Base-by-base conservation (phyloP, 2,797 vertebrate genomes). In the Alca torda region DNA sequence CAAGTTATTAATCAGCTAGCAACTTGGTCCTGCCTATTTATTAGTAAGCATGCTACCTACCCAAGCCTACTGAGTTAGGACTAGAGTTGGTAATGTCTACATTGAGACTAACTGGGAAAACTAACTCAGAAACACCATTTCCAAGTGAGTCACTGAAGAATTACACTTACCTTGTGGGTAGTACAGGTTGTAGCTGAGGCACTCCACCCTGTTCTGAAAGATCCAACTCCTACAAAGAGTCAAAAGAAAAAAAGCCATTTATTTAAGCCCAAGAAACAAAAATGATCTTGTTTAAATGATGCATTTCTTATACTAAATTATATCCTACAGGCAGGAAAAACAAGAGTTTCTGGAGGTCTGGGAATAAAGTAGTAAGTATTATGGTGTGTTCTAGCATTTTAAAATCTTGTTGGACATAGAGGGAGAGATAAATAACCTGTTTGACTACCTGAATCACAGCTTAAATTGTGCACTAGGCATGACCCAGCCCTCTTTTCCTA, bases 111-210 rank as follows among this genome's bases (percentile, higher is more conserved):
- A 81, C 33, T 41, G 73, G 23, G 45, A 26, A 89, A 84, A 75
- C 67, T 51, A 82, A 53, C 17, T 73, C 33, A 79, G 70, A 70
- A 95, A 64, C 48, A 60, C 4, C 26, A 59, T 16, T 75, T 93
- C 12, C 31, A 61, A 81, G 20, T 16, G 24, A 54, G 53, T 67
- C 48, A 35, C 37, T 51, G 46, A 70, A 87, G 54, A 91, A 88
- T 4, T 43, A 46, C 50, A 89, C 98, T 98, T 92, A 99, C 99
- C 99, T 98, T 83, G 98, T 97, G 51, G 99, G 99, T 37, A 99
- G 96, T 9, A 96, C 89, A n/a, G 96, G 96, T 64, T 98, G 98
- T 77, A 96, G 89, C 59, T 94, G 92, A 35, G 89, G 88, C 60
- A 75, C 25, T 78, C 96, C 96, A 84, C 96, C 85, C 41, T 95